Evolutionary conservation across 2,113 vertebrate species (phyloP).

Genomic region (Labeo catla): DNA sequence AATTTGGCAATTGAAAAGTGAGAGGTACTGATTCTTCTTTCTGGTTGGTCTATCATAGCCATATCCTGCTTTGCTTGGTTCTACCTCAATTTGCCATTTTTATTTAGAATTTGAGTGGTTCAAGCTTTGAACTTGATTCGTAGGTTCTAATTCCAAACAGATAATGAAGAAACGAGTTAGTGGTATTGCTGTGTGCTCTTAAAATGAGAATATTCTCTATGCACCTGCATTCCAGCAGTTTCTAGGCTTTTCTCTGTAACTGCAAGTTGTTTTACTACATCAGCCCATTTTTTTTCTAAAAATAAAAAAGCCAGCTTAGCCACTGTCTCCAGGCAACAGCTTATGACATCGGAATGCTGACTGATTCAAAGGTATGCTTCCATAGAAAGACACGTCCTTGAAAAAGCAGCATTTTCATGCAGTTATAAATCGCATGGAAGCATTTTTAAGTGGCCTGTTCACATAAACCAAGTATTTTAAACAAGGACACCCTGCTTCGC

Average conservation of each 20-base stretch:
- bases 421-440: neutral
- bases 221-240: slow-evolving; percentile 71
- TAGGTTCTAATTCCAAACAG: neutral
- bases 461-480: slow-evolving; percentile 10
- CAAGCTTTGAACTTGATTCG: slow-evolving; percentile 9
- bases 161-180: neutral
- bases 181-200: slow-evolving; percentile 17
- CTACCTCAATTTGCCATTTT: slow-evolving; percentile 13
- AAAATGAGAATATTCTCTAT: slow-evolving; percentile 49
- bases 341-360: slow-evolving; percentile 17
- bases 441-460: slow-evolving; percentile 6
- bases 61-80: neutral
- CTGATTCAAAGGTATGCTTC: neutral
- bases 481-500: neutral
- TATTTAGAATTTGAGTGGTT: neutral
- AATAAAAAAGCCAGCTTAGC: neutral
- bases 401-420: neutral
- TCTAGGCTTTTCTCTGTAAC: slow-evolving; percentile 7
- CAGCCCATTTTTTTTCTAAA: neutral
- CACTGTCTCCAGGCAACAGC: neutral
- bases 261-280: neutral
- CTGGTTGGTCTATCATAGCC: neutral
- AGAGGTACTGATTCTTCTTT: neutral
- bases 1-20: neutral
- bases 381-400: slow-evolving; percentile 8